Evolutionary conservation across 2,113 vertebrate species (phyloP), one percentile per base, ranked within the genome.

Genomic region (Eptatretus burgeri): DNA sequence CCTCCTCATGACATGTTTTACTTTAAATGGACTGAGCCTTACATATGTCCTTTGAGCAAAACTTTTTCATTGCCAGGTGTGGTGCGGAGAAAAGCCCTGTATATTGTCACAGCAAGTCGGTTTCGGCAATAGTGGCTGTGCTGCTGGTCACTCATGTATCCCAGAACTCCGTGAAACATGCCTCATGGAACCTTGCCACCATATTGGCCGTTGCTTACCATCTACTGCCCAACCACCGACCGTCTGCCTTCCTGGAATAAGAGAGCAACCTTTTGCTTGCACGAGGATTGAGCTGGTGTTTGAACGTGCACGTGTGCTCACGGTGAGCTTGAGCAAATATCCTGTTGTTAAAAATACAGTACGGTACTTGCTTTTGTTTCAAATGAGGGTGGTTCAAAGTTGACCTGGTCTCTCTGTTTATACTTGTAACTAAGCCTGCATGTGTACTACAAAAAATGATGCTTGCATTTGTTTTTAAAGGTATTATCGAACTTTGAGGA

Each of bases 161-260:
- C n/a, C 56, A 20, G 20, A 17, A 20, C 56, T n/a, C 13, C 56
- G 74, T 1, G 76, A 80, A 63, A 81, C 81, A 70, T 93, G 84
- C 67, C 77, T 88, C 70, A 78, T 77, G 62, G 80, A 81, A 1
- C 83, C 85, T 0, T 96, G 89, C 19, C 72, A 68, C 0, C 77
- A 74, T 67, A 85, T 82, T 84, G 89, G 88, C 1, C 77, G 83
- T 70, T 96, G 89, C n/a, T 76, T 77, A 1, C 68, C 74, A 62
- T 75, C 74, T 2, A 75, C 79, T 63, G 69, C 74, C 49, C 72
- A 74, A 0, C 64, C 70, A 0, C 17, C 78, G 73, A 1, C 65
- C 71, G 62, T 72, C 74, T 73, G 82, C 82, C 1, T 41, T 41
- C 27, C 27, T 41, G 27, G 27, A 7, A 41, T 41, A 7, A 41